A percentile compares a stretch with the other conserved stretches of the same genome.
phyloP scores from a whole-genome alignment of 2,888 invertebrate genomes.

The Rhamnusium bicolor region DNA sequence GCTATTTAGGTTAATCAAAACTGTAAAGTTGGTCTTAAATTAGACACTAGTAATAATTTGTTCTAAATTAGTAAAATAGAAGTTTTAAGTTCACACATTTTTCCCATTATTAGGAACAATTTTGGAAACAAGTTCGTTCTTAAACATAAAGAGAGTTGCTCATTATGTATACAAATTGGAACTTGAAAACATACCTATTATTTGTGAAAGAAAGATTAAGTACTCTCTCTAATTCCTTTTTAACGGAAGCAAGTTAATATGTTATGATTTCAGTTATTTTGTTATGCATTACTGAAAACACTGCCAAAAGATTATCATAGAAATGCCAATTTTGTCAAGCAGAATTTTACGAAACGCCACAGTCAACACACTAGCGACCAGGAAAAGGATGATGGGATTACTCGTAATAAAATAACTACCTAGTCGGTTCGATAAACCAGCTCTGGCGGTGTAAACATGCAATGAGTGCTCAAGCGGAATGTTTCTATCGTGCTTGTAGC shows the following conservation, averaged over 20 bases:
- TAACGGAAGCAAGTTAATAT: neutral
- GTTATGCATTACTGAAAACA: neutral
- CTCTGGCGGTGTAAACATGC: conserved; percentile 31
- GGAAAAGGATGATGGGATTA: conserved; percentile 51
- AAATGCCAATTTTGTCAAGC: conserved; percentile 18
- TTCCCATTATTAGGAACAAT: neutral
- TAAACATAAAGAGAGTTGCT: neutral
- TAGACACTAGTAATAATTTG: too few relatives aligned
- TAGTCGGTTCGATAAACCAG: conserved; percentile 44
- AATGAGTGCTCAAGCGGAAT: conserved; percentile 34
- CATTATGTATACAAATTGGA: neutral
- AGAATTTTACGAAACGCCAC: neutral
- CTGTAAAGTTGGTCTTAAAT: too few relatives aligned
- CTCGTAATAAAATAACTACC: conserved; percentile 51
- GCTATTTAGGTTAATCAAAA: too few relatives aligned
- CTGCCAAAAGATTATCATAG: neutral
- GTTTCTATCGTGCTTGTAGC: conserved; percentile 22
- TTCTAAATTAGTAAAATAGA: too few relatives aligned
- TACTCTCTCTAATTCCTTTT: neutral
- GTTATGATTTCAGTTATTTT: too few relatives aligned
- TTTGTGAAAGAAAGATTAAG: neutral
- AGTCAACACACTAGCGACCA: conserved; percentile 36
- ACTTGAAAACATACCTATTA: neutral
- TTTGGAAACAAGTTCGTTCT: neutral
- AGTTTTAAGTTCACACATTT: neutral